Conservation (phyloP, 2,888 invertebrate species). For the Pogonocherus hispidulus region DNA sequence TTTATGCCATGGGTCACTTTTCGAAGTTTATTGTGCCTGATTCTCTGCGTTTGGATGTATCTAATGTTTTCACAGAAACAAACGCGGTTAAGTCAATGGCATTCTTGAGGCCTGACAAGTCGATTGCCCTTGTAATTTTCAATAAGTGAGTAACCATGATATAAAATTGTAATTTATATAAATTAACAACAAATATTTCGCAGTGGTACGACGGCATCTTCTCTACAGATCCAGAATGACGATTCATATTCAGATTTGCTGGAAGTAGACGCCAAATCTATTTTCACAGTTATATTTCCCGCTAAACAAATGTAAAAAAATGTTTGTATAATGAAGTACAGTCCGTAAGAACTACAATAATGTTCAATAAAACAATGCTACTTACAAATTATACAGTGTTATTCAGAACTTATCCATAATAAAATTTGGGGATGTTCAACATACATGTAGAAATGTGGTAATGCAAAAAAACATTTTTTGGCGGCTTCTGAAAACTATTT, state of each 20-base stretch:
- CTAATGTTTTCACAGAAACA: slow-evolving; percentile 48
- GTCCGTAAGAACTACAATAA: not conserved
- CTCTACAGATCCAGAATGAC: not conserved
- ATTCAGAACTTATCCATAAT: no score
- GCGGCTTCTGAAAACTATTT: no score
- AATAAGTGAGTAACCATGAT: slow-evolving; percentile 60
- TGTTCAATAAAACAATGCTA: no score
- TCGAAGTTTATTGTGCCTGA: slow-evolving; percentile 74
- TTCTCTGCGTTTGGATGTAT: slow-evolving; percentile 67
- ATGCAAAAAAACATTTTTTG: no score
- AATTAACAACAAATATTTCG: not conserved
- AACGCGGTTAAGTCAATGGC: slow-evolving; percentile 54
- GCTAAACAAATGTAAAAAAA: no score
- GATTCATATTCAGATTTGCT: not conserved
- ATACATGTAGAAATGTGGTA: no score
- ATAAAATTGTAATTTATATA: not conserved
- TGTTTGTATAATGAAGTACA: not conserved
- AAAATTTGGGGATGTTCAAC: no score
- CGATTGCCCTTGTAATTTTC: slow-evolving; percentile 68
- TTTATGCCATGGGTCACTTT: slow-evolving; percentile 85
- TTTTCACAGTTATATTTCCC: not conserved
- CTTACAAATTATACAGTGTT: no score
- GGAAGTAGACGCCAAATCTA: slow-evolving; percentile 1
- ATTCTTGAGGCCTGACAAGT: slow-evolving; percentile 70
- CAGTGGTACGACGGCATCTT: not conserved